Base-by-base conservation (phyloP, 2,888 invertebrate genomes). In the Carpatolechia fugitivella region DNA sequence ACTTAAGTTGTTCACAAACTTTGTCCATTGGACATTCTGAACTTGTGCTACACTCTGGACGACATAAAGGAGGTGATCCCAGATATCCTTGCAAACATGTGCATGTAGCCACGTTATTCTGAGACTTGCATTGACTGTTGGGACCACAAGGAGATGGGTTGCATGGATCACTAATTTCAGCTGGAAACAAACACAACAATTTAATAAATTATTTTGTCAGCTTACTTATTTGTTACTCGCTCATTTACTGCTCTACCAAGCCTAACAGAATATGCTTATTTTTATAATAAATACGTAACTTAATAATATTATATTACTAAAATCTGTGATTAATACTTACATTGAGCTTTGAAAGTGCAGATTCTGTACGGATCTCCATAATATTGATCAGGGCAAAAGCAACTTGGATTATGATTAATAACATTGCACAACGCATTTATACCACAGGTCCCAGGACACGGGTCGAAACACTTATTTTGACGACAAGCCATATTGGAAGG, bases 111-210 rank as follows among this genome's bases (percentile, higher is more conserved):
- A 93, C 78, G 44, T 85, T 85, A 67, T 91, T 91, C 61, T 90
- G 84, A 57, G 89, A 82, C 66, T 84, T 90, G 72, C 93, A 93
- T 68, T 91, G 90, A 57, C 93, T 92, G 75, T 96, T 95, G 11
- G 95, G 92, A 30, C 96, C 96, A 76, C 96, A 96, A 3, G 96
- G 95, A 30, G 95, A 93, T 47, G 96, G 96, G 64, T 93, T 82
- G 71, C 93, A 93, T 1, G 92, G 87, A 36, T 88, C 85, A 10
- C 63, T 64, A 56, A 71, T 69, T 61, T 84, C 82, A 53, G 63
- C 88, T 89, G 72, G 11, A 82, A 84, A 52, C 31, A 52, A 59
- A 59, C 52, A 44, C 24, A 38, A n/a, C n/a, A n/a, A n/a, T n/a
- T n/a, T n/a, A n/a, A n/a, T n/a, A n/a, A n/a, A n/a, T n/a, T n/a